A percentile compares a stretch with the other conserved stretches of the same genome.
Evolutionary conservation across 2,888 invertebrate genomes (phyloP).

Genomic region (Folsomia manolachei): DNA sequence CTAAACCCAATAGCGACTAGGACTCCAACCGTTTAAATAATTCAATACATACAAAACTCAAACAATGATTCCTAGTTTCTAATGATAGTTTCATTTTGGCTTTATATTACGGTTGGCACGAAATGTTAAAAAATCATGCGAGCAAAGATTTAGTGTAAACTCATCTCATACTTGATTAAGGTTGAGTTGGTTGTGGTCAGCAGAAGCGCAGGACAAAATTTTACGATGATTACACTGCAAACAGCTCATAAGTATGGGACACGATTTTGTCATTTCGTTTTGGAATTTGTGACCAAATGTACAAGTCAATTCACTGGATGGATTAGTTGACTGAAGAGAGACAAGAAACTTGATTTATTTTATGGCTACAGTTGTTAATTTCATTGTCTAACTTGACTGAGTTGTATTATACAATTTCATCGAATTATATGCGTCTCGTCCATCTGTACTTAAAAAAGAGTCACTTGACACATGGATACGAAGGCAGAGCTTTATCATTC

Average conservation of each 20-base stretch:
- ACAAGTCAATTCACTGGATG: not conserved
- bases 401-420: too few relatives aligned
- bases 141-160: too few relatives aligned
- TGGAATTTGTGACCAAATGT: not conserved
- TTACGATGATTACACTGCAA: not conserved
- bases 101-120: not conserved
- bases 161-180: too few relatives aligned
- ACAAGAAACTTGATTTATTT: not conserved
- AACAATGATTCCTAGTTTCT: not conserved
- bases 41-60: not conserved
- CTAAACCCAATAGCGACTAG: too few relatives aligned
- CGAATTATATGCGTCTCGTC: too few relatives aligned
- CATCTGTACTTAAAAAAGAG: too few relatives aligned
- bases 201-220: not conserved
- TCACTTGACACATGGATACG: too few relatives aligned
- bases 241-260: not conserved
- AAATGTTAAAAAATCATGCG: not conserved
- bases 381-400: not conserved
- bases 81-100: not conserved
- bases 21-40: not conserved
- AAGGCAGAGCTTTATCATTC: too few relatives aligned
- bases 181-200: not conserved
- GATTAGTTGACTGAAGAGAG: not conserved
- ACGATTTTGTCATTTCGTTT: not conserved
- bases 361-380: not conserved